Percentiles rank a stretch among this genome's conserved stretches.
Evolutionary conservation across 2,113 vertebrate genomes (phyloP).

Genomic region (Cichladusa arquata): DNA sequence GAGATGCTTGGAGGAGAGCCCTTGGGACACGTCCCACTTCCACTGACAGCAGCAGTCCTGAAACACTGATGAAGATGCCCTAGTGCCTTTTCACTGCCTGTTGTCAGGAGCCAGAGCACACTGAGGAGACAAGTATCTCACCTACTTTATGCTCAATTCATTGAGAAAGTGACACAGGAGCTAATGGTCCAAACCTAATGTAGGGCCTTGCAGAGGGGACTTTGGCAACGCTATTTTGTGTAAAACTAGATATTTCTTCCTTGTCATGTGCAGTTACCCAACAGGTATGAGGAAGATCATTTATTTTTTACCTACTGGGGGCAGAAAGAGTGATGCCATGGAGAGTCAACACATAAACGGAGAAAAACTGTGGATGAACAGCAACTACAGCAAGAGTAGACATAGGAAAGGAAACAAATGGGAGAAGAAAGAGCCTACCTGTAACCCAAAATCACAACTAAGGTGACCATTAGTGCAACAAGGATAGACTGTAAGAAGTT

Average conservation of each 20-base stretch:
- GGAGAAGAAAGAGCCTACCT: neutral
- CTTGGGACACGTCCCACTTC: neutral
- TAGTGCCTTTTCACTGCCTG: neutral
- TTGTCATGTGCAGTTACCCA: neutral
- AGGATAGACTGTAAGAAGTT: neutral
- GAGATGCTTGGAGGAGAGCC: neutral
- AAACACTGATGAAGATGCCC: neutral
- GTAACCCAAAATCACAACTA: neutral
- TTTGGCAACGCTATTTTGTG: neutral
- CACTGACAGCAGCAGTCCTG: neutral
- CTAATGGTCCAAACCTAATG: neutral
- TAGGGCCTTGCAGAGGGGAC: neutral
- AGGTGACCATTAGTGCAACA: neutral
- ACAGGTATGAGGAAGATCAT: neutral
- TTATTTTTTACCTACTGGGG: neutral
- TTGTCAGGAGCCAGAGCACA: neutral
- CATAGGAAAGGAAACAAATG: neutral
- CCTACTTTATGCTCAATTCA: neutral
- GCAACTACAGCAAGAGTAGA: neutral
- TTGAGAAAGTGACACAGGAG: neutral
- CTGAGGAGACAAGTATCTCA: neutral
- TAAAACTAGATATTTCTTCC: neutral
- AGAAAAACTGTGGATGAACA: neutral
- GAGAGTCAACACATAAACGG: neutral
- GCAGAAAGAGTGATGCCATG: neutral